phyloP scores from a whole-genome alignment of 2,888 invertebrate species.

The Cephus spinipes region DNA sequence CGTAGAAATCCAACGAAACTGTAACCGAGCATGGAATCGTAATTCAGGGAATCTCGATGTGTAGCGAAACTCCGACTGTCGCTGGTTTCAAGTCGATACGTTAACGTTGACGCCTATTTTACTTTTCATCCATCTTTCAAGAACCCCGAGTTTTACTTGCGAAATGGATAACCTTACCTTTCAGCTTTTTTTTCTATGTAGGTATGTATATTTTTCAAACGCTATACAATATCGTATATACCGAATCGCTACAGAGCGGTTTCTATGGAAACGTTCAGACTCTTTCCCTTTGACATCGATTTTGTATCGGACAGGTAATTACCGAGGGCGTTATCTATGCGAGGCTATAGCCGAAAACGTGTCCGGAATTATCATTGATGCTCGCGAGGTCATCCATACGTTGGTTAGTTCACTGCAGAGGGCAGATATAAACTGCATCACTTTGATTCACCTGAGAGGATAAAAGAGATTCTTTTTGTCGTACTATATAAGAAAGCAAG shows the following conservation, averaged over 20 bases:
- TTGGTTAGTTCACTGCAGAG: background rate
- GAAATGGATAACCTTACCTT: background rate
- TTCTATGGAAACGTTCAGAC: slow-evolving; percentile 29
- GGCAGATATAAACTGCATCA: background rate
- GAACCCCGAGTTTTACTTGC: background rate
- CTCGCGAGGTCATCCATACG: background rate
- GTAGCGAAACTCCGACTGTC: background rate
- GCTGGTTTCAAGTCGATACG: background rate
- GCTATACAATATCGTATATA: background rate
- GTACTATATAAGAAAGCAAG: background rate
- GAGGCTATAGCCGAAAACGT: slow-evolving; percentile 43
- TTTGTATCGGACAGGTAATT: slow-evolving; percentile 59
- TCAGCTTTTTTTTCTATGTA: background rate
- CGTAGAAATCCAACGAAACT: background rate
- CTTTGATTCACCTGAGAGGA: background rate
- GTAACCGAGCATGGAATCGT: background rate
- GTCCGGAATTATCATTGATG: slow-evolving; percentile 46
- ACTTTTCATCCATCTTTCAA: background rate
- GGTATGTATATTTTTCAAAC: background rate
- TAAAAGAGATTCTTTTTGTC: background rate
- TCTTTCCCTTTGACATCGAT: slow-evolving; percentile 50
- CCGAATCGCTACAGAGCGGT: background rate
- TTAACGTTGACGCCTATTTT: background rate
- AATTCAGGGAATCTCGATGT: background rate
- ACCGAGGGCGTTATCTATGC: slow-evolving; percentile 46